Percentiles rank a stretch among this genome's conserved stretches.
Conservation (phyloP, 2,888 invertebrate species). For the Apeira syringaria region DNA sequence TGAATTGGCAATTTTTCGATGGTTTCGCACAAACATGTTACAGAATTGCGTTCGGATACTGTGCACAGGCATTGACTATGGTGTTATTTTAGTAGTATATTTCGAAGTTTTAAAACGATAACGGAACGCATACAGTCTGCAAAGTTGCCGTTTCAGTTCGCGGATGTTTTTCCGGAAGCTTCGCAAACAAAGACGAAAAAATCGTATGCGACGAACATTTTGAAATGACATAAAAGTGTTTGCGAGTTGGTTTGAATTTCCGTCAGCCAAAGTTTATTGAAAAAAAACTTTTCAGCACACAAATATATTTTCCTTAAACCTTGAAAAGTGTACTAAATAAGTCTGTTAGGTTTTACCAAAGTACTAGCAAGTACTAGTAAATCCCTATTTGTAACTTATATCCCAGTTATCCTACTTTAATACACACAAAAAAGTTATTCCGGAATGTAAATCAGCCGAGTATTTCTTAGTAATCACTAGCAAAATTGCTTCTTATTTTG, state of each 20-base stretch:
- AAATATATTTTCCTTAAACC: too few relatives aligned
- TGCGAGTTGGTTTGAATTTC: not conserved
- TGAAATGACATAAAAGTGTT: not conserved
- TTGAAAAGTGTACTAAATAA: too few relatives aligned
- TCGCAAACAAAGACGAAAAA: constrained; percentile 5
- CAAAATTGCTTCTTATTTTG: too few relatives aligned
- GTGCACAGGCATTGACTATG: constrained; percentile 8
- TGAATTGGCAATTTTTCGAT: constrained; percentile 39
- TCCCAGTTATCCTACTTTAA: too few relatives aligned
- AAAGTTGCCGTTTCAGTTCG: constrained; percentile 10
- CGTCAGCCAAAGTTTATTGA: not conserved
- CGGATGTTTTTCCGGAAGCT: constrained; percentile 13
- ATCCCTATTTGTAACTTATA: too few relatives aligned
- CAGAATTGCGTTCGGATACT: constrained; percentile 35
- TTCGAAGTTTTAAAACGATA: constrained; percentile 9
- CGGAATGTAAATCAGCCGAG: too few relatives aligned
- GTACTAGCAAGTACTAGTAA: too few relatives aligned
- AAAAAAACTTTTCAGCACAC: too few relatives aligned
- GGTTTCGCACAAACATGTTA: constrained; percentile 41
- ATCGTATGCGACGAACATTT: not conserved
- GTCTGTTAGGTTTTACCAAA: too few relatives aligned
- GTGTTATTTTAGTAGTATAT: constrained; percentile 9
- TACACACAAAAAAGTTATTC: too few relatives aligned
- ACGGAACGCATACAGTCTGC: constrained; percentile 5
- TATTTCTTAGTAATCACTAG: too few relatives aligned